These are phyloP conservation scores for Beroe ovata DNA, from an alignment of 37 sponge, comb jelly and placozoan species.

Conservation along the genomic window DNA sequence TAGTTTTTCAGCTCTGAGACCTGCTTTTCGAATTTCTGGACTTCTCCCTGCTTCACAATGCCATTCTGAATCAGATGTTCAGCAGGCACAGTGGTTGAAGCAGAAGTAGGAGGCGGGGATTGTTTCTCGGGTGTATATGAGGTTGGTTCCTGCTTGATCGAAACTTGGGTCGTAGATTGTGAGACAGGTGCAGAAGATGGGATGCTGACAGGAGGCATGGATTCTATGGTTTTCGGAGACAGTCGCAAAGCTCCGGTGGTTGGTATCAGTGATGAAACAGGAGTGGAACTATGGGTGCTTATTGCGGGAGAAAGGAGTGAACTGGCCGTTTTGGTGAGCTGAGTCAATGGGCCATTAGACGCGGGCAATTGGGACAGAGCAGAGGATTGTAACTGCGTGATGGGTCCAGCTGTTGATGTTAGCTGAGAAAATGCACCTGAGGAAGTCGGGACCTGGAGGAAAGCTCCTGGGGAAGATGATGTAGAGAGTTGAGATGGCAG, in stretches of 20 bases:
- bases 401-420: not conserved
- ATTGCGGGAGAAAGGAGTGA: not conserved
- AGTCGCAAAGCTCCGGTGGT: not conserved
- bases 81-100: not conserved
- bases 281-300: not conserved
- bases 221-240: not conserved
- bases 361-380: slow-evolving; percentile 4
- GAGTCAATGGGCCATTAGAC: not conserved
- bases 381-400: not conserved
- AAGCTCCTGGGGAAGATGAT: not conserved
- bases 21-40: slow-evolving; percentile 46
- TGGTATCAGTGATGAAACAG: not conserved
- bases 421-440: not conserved
- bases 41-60: not conserved
- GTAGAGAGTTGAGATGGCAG: no score
- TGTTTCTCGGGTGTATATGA: slow-evolving; percentile 9
- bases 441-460: not conserved
- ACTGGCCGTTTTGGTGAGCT: not conserved
- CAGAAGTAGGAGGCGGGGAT: not conserved
- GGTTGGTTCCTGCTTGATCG: not conserved
- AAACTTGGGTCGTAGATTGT: not conserved
- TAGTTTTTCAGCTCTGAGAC: slow-evolving; percentile 63
- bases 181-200: not conserved
- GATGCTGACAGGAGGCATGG: not conserved
- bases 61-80: not conserved